Base-by-base conservation (phyloP, 2,797 vertebrate species). In the Tapera naevia region DNA sequence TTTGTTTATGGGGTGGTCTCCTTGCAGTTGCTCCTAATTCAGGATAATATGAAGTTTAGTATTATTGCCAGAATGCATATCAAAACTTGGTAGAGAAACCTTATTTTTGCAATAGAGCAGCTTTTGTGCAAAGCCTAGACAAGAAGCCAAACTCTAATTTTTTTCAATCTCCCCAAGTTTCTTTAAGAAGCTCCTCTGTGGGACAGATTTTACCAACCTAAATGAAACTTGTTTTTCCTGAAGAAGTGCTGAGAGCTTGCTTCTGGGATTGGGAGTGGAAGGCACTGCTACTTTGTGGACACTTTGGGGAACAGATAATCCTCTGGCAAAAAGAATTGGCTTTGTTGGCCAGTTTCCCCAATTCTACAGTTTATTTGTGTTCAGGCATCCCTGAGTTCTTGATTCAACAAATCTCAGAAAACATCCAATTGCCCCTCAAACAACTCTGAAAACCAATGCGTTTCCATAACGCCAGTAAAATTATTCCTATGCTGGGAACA, bases 271-370 rank as follows among this genome's bases (percentile, higher is more conserved):
- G 72, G 58, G 79, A 84, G 61, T 78, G 43, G 86, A 96, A 88
- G 75, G 37, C 78, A 60, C 19, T 24, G 39, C 32, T 90, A 5
- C 65, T 85, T 53, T 82, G 73, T 37, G 46, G 66, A 71, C 85
- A 57, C 70, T 86, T 67, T 80, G 82, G 87, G 90, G 94, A 91
- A 93, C 30, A 96, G 86, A 93, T 86, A 95, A 95, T 93, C 93
- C 95, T 67, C 79, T 96, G 86, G 93, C 95, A 73, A 24, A 70
- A 79, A 33, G 51, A 86, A 72, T 3, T 75, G 33, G 73, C 43
- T 95, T 73, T 78, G 57, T 33, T 86, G 67, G 85, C 28, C 70
- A 41, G 61, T 80, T 90, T 86, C 41, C 86, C 72, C 96, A 92
- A 1, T 80, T 62, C 23, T 21, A 2, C 24, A 17, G 37, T 57